A percentile compares a stretch with the other conserved stretches of the same genome.
phyloP scores from a whole-genome alignment of 2,888 invertebrate genomes.

The Coelinius sp. region DNA sequence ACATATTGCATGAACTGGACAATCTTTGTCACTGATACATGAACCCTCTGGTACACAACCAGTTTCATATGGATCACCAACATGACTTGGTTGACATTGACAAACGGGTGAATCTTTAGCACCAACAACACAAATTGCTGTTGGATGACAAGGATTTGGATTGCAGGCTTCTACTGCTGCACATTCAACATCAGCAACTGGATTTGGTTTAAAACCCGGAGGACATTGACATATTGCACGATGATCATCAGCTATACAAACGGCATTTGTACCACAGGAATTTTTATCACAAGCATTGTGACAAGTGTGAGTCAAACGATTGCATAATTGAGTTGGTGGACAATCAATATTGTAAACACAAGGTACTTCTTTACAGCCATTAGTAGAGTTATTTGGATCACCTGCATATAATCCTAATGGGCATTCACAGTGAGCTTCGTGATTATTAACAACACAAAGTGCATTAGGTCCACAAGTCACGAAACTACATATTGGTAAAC shows the following conservation, averaged over 20 bases:
- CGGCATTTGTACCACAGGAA: constrained; percentile 88
- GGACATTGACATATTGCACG: constrained; percentile 88
- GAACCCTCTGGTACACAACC: constrained; percentile 87
- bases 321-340: constrained; percentile 83
- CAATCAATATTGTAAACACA: constrained; percentile 92
- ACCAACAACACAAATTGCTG: constrained; percentile 83
- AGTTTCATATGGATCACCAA: constrained; percentile 81
- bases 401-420: constrained; percentile 90
- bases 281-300: constrained; percentile 85
- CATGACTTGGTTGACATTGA: constrained; percentile 82
- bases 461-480: constrained; percentile 88
- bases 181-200: constrained; percentile 88
- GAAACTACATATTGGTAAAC: constrained; percentile 84
- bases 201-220: constrained; percentile 85
- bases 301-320: constrained; percentile 86
- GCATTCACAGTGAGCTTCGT: constrained; percentile 90
- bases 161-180: constrained; percentile 80
- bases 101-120: constrained; percentile 81
- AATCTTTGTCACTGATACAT: constrained; percentile 84
- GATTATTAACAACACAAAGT: constrained; percentile 90
- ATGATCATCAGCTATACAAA: constrained; percentile 90
- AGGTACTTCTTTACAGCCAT: constrained; percentile 85
- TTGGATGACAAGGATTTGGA: constrained; percentile 85
- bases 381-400: constrained; percentile 83
- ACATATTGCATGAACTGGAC: constrained; percentile 83